Evolutionary conservation across 2,888 invertebrate species (phyloP).

Genomic region (Himalopsyche japonica): DNA sequence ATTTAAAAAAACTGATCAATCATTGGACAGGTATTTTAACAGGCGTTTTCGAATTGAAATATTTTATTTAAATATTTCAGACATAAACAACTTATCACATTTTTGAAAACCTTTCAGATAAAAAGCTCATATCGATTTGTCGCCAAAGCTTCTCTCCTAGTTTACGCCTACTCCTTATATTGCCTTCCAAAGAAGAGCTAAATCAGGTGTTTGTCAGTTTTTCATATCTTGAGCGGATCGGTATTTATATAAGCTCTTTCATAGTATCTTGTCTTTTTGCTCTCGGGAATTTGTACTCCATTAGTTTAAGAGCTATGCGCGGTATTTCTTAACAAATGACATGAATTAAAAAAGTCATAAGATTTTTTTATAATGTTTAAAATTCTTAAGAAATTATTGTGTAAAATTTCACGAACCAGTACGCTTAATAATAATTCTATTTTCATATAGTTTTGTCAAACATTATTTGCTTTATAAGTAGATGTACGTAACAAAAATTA

Average conservation of each 20-base stretch:
- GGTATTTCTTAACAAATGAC: not conserved
- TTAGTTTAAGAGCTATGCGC: not conserved
- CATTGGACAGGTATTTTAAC: too few relatives aligned
- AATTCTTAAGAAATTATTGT: too few relatives aligned
- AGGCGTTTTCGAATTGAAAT: too few relatives aligned
- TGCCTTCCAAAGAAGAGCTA: conserved; percentile 6
- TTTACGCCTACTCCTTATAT: not conserved
- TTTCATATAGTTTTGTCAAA: not conserved
- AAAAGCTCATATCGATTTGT: not conserved
- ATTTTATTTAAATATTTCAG: too few relatives aligned
- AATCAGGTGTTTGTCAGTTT: conserved; percentile 27
- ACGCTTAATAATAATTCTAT: too few relatives aligned
- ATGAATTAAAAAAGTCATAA: not conserved
- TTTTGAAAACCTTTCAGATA: too few relatives aligned
- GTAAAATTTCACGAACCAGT: too few relatives aligned
- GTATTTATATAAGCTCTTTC: conserved; percentile 27
- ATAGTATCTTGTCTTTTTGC: conserved; percentile 27
- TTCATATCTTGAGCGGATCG: conserved; percentile 6
- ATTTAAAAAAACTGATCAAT: too few relatives aligned
- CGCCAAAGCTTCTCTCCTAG: not conserved
- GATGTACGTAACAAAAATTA: too few relatives aligned
- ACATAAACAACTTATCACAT: too few relatives aligned
- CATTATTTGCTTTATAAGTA: not conserved
- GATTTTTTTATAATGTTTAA: not conserved
- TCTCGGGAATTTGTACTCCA: not conserved